A percentile compares a stretch with the other conserved stretches of the same genome.
phyloP scores from a whole-genome alignment of 2,797 vertebrate genomes.

The Tamandua tetradactyla region DNA sequence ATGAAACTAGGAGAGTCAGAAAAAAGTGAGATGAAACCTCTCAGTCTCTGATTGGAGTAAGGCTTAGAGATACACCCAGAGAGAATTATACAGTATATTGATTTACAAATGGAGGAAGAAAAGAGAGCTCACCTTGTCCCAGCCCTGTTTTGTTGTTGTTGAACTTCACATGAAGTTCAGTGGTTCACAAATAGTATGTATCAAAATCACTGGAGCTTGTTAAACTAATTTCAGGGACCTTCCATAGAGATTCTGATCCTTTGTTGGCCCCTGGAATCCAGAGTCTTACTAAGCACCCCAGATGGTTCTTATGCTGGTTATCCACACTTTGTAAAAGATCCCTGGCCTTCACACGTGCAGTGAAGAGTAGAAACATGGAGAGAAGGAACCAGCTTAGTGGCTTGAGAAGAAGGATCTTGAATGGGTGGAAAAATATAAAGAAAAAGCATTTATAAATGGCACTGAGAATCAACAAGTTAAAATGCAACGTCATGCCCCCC shows the following conservation, averaged over 20 bases:
- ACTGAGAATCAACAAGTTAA: background rate
- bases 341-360: background rate
- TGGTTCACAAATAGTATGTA: background rate
- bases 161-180: background rate
- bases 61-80: background rate
- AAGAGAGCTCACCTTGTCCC: background rate
- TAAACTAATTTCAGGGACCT: background rate
- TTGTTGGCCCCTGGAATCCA: background rate
- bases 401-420: background rate
- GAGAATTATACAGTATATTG: background rate
- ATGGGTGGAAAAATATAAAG: background rate
- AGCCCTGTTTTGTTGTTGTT: background rate
- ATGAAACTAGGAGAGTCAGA: background rate
- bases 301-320: background rate
- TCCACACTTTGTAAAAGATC: background rate
- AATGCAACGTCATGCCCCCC: background rate
- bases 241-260: background rate
- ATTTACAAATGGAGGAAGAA: background rate
- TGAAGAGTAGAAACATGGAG: background rate
- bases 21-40: background rate
- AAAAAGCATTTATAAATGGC: background rate
- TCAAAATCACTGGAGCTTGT: background rate
- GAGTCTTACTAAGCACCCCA: background rate
- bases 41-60: background rate
- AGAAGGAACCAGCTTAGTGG: background rate